These are phyloP conservation scores for Mallateleia sp. DNA, from an alignment of 2,888 invertebrate species.

Conservation along the genomic window DNA sequence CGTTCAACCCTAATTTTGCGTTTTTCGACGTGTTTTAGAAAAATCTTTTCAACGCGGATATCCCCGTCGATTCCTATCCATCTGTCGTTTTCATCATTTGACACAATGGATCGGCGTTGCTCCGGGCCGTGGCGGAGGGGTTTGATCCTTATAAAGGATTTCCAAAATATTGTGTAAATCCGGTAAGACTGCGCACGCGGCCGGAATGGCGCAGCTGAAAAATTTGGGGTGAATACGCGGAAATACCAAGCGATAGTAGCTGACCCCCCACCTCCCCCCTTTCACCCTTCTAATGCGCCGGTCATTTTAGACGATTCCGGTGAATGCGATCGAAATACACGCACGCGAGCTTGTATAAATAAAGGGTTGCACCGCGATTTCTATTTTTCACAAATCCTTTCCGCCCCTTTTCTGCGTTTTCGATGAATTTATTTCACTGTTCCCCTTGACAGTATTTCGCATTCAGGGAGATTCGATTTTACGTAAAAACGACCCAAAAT, in stretches of 20 bases:
- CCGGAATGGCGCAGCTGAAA: conserved; percentile 86
- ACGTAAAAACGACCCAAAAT: conserved; percentile 72
- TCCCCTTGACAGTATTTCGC: conserved; percentile 68
- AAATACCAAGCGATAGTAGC: conserved; percentile 81
- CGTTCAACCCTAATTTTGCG: conserved; percentile 88
- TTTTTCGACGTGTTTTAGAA: conserved; percentile 85
- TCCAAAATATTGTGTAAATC: conserved; percentile 90
- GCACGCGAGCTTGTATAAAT: conserved; percentile 86
- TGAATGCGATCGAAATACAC: conserved; percentile 74
- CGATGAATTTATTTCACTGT: conserved; percentile 62
- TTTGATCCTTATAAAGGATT: conserved; percentile 88
- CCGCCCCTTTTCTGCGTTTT: conserved; percentile 9
- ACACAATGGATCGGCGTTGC: conserved; percentile 80
- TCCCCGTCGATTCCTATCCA: conserved; percentile 80
- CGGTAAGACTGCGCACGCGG: conserved; percentile 80
- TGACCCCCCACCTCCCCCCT: conserved; percentile 54
- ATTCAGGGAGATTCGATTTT: conserved; percentile 67
- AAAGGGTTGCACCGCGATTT: conserved; percentile 87
- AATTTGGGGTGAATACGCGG: conserved; percentile 87
- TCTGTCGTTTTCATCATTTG: conserved; percentile 84
- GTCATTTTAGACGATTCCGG: conserved; percentile 75
- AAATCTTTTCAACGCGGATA: conserved; percentile 79
- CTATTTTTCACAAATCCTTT: conserved; percentile 65
- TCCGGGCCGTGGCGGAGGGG: conserved; percentile 73
- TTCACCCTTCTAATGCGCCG: conserved; percentile 78